phyloP scores from a whole-genome alignment of 2,113 vertebrate genomes.

The Megaceryle maxima region DNA sequence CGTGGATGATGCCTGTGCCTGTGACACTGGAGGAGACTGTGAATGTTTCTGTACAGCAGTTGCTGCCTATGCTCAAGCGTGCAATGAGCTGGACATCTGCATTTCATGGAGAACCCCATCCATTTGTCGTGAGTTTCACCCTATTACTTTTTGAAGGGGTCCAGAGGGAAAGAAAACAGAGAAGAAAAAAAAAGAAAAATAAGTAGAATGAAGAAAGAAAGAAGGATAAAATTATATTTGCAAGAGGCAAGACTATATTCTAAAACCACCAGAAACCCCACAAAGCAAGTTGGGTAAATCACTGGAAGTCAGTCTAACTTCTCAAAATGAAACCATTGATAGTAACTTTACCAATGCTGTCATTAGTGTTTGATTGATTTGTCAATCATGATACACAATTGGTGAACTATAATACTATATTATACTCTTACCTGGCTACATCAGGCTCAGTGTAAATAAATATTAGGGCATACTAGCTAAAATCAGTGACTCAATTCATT shows the following conservation, averaged over 20 bases:
- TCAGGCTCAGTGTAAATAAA: background rate
- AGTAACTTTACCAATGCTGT: background rate
- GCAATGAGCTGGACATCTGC: constrained; percentile 82
- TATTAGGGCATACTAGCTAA: background rate
- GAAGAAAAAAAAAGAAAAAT: background rate
- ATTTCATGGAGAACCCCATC: constrained; percentile 88
- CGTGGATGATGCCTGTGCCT: constrained; percentile 90
- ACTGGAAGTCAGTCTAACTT: background rate
- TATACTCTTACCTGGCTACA: background rate
- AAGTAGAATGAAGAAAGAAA: background rate
- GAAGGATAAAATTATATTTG: background rate
- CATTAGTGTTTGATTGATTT: background rate
- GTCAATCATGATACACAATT: background rate
- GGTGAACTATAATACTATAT: background rate
- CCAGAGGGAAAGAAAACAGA: background rate
- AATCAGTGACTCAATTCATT: background rate
- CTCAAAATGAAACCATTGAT: background rate
- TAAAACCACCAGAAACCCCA: background rate
- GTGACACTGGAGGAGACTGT: constrained; percentile 91
- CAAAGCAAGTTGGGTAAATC: background rate
- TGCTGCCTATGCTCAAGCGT: constrained; percentile 89
- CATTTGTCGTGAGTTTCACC: constrained; percentile 86
- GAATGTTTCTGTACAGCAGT: constrained; percentile 95
- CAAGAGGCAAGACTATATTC: background rate
- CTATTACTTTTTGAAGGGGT: background rate